These are phyloP conservation scores for Salarias fasciatus DNA, from an alignment of 2,797 vertebrate genomes.

Conservation along the genomic window DNA sequence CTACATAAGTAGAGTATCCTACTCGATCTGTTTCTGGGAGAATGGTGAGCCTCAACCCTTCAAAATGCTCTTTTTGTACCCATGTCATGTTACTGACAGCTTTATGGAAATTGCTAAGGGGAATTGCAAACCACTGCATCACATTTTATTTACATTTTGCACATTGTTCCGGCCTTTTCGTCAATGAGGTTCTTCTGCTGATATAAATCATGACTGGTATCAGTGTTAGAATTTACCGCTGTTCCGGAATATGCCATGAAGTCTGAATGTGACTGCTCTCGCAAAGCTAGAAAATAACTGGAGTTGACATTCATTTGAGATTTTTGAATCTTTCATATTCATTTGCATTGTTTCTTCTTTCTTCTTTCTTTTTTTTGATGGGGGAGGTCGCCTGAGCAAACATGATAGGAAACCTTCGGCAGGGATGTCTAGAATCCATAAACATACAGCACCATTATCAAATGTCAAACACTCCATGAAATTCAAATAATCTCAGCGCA, in stretches of 20 bases:
- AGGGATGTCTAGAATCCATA: conserved; percentile 60
- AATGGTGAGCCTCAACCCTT: no score
- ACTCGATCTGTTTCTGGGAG: no score
- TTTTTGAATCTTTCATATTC: conserved; percentile 50
- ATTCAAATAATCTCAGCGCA: conserved; percentile 76
- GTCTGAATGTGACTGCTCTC: conserved; percentile 52
- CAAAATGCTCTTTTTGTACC: no score
- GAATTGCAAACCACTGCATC: no score
- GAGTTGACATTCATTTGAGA: conserved; percentile 53
- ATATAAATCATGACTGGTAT: no score
- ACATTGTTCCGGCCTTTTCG: no score
- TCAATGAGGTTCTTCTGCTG: no score
- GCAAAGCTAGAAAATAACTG: conserved; percentile 61
- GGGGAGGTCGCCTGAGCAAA: conserved; percentile 61
- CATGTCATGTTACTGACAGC: no score
- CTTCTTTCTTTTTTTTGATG: not conserved
- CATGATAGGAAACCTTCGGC: conserved; percentile 60
- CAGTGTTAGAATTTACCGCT: conserved; percentile 7
- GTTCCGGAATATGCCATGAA: conserved; percentile 30
- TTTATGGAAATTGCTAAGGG: no score
- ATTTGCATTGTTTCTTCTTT: conserved; percentile 37
- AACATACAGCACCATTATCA: conserved; percentile 68
- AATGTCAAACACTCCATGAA: conserved; percentile 76
- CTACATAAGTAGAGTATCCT: no score
- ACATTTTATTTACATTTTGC: no score